phyloP scores from a whole-genome alignment of 1,140 invertebrate genomes.

The Andricus grossulariae region DNA sequence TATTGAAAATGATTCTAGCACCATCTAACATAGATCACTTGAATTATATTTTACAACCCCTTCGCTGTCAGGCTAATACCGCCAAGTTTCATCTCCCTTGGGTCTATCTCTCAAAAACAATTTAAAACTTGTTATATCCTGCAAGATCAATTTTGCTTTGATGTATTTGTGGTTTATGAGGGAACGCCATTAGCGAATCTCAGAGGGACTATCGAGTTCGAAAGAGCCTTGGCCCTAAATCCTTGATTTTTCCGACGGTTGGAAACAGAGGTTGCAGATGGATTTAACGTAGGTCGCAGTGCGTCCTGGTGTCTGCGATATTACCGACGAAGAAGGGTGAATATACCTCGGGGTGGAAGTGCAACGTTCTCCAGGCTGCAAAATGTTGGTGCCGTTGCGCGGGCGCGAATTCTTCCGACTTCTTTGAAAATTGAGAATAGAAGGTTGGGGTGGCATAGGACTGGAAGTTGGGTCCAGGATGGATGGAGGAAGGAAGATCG shows the following conservation, averaged over 20 bases:
- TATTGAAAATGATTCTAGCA: background rate
- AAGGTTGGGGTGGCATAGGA: constrained; percentile 47
- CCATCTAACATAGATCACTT: background rate
- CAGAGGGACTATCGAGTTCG: background rate
- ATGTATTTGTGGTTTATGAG: background rate
- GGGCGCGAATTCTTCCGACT: constrained; percentile 17
- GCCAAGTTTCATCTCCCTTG: background rate
- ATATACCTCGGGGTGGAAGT: background rate
- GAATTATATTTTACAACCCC: background rate
- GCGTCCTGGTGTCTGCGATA: constrained; percentile 9
- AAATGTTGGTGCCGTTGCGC: background rate
- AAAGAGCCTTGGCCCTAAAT: background rate
- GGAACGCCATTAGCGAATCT: background rate
- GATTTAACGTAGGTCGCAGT: background rate
- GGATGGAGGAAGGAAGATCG: constrained; percentile 71
- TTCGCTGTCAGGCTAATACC: background rate
- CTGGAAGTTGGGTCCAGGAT: constrained; percentile 65
- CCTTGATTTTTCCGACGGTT: constrained; percentile 15
- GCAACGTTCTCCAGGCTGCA: constrained; percentile 22
- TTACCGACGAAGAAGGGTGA: constrained; percentile 24
- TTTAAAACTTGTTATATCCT: background rate
- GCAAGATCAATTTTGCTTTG: background rate
- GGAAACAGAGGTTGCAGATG: constrained; percentile 22
- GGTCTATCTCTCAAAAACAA: background rate
- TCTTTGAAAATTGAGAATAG: constrained; percentile 22